Conservation (phyloP, 2,113 vertebrate species). For the Hucho hucho region DNA sequence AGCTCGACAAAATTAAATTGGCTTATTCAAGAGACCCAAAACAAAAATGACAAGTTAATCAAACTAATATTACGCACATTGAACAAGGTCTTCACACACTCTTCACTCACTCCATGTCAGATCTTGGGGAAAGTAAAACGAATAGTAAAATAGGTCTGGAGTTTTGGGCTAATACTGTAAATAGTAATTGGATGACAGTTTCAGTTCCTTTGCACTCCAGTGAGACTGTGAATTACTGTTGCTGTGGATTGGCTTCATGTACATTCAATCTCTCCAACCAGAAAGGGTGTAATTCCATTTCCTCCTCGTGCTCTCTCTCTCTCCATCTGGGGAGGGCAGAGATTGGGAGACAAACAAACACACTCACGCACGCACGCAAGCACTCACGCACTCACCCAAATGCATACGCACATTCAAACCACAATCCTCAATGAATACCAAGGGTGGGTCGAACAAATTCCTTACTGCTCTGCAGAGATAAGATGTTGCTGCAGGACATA, state of each 20-base stretch:
- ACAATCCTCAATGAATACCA: no score
- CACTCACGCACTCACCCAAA: not conserved
- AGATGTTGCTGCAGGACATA: no score
- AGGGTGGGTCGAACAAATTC: no score
- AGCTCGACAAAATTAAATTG: not conserved
- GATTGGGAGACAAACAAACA: not conserved
- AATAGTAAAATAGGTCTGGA: no score
- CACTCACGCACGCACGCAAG: not conserved
- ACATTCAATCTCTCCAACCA: no score
- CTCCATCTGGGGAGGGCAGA: no score
- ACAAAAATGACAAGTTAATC: not conserved
- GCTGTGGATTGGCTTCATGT: no score
- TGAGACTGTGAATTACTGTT: no score
- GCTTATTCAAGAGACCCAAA: not conserved
- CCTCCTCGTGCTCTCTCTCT: not conserved
- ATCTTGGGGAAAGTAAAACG: not conserved
- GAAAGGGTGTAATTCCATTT: constrained; percentile 6
- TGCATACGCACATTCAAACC: not conserved
- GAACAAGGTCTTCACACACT: not conserved
- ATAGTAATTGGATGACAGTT: no score
- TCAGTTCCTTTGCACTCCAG: no score
- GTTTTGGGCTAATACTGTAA: no score
- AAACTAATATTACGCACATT: not conserved
- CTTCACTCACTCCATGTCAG: not conserved
- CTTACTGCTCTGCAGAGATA: no score